Conservation (phyloP, 2,797 vertebrate genomes). For the Xenops minutus region DNA sequence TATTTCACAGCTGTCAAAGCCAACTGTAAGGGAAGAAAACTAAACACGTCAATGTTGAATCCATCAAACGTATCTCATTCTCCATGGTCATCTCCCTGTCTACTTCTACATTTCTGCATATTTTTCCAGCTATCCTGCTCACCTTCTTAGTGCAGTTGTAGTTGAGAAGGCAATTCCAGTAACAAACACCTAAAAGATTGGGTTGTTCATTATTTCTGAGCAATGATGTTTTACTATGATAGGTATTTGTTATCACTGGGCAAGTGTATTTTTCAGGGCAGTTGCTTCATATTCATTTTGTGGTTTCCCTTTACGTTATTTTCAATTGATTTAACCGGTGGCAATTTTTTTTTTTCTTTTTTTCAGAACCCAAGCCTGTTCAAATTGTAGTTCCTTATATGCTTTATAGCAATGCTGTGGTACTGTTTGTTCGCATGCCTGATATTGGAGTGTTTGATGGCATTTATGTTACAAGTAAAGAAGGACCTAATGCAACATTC, state of each 20-base stretch:
- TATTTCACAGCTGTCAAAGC: constrained; percentile 5
- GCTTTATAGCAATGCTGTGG: constrained; percentile 64
- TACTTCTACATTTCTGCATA: neutral
- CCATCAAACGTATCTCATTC: neutral
- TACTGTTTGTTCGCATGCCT: constrained; percentile 80
- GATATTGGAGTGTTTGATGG: constrained; percentile 79
- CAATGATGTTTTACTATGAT: neutral
- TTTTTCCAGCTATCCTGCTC: neutral
- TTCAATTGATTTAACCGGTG: neutral
- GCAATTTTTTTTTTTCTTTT: neutral
- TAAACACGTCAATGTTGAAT: neutral
- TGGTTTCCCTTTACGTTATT: neutral
- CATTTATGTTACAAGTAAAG: constrained; percentile 67
- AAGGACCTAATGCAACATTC: constrained; percentile 55
- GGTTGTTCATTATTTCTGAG: neutral
- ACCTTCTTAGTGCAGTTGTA: neutral
- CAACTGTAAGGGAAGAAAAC: neutral
- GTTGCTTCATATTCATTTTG: neutral
- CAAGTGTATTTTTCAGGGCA: neutral
- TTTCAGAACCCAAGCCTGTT: constrained; percentile 78
- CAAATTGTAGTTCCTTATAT: constrained; percentile 74
- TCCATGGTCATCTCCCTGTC: neutral
- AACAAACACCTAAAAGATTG: neutral
- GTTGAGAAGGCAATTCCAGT: neutral
- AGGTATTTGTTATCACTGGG: neutral